Conservation (phyloP, 1,140 invertebrate species). For the Geopemphigus sp. region DNA sequence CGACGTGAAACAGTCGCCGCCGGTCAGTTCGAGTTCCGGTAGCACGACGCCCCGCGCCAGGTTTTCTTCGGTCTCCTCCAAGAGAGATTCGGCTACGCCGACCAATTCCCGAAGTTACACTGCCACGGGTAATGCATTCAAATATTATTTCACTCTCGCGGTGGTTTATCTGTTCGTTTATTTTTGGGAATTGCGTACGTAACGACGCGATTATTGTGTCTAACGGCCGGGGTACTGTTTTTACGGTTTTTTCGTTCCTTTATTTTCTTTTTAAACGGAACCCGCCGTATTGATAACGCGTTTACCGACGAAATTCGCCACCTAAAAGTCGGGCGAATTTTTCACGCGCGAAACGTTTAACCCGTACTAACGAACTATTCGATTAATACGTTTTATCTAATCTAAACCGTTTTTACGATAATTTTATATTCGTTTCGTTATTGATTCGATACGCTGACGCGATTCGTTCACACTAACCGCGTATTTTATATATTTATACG, state of each 20-base stretch:
- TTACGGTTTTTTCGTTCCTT: too few relatives aligned
- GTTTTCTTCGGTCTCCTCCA: slow-evolving; percentile 53
- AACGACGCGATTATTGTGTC: too few relatives aligned
- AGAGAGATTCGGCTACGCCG: slow-evolving; percentile 53
- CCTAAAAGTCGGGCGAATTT: too few relatives aligned
- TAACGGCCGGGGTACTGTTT: too few relatives aligned
- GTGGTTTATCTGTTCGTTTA: not conserved
- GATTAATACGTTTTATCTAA: not conserved
- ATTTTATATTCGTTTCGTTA: too few relatives aligned
- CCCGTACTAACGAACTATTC: not conserved
- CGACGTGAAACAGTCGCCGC: slow-evolving; percentile 28
- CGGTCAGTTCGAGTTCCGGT: slow-evolving; percentile 33
- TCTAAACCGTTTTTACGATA: too few relatives aligned
- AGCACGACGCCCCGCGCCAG: slow-evolving; percentile 25
- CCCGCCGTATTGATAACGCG: too few relatives aligned
- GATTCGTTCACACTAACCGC: not conserved
- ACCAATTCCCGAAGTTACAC: slow-evolving; percentile 55
- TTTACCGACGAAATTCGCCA: too few relatives aligned
- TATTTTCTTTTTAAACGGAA: too few relatives aligned
- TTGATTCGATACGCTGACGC: too few relatives aligned
- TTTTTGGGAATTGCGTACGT: not conserved
- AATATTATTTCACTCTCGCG: slow-evolving; percentile 4
- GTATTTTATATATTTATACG: not conserved
- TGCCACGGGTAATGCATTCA: slow-evolving; percentile 37
- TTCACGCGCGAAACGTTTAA: too few relatives aligned